Evolutionary conservation across 2,888 invertebrate genomes (phyloP).

Genomic region (Ormyrus nitidulus): DNA sequence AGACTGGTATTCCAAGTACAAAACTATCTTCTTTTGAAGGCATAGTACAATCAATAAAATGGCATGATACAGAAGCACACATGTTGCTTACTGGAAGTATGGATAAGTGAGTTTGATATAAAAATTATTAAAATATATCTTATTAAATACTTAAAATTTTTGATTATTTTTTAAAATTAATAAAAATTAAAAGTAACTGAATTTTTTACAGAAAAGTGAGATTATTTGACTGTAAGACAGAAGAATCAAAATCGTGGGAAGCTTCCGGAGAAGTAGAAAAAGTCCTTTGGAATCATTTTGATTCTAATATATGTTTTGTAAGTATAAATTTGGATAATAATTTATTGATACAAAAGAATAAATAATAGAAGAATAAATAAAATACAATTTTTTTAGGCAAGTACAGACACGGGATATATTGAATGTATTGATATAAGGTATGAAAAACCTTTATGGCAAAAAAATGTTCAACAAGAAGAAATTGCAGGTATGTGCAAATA

Average conservation of each 20-base stretch:
- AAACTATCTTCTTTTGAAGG: constrained; percentile 85
- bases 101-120: constrained; percentile 78
- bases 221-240: constrained; percentile 87
- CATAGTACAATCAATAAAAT: constrained; percentile 89
- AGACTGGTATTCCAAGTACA: constrained; percentile 85
- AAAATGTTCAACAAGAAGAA: constrained; percentile 89
- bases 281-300: constrained; percentile 88
- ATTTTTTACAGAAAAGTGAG: constrained; percentile 79
- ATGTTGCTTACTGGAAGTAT: constrained; percentile 89
- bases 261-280: constrained; percentile 90
- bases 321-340: constrained; percentile 67
- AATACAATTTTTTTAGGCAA: constrained; percentile 74
- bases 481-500: constrained; percentile 81
- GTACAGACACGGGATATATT: constrained; percentile 78
- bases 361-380: background rate
- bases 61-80: constrained; percentile 90
- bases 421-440: constrained; percentile 78
- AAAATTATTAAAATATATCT: constrained; percentile 3
- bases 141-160: constrained; percentile 5
- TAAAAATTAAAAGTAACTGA: constrained; percentile 18
- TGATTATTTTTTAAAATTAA: background rate
- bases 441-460: constrained; percentile 80
- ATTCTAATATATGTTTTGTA: constrained; percentile 87
- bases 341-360: constrained; percentile 20
- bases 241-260: constrained; percentile 82